Percentiles rank a stretch among this genome's conserved stretches.
phyloP scores from a whole-genome alignment of 2,888 invertebrate genomes.

The Catocala nupta region DNA sequence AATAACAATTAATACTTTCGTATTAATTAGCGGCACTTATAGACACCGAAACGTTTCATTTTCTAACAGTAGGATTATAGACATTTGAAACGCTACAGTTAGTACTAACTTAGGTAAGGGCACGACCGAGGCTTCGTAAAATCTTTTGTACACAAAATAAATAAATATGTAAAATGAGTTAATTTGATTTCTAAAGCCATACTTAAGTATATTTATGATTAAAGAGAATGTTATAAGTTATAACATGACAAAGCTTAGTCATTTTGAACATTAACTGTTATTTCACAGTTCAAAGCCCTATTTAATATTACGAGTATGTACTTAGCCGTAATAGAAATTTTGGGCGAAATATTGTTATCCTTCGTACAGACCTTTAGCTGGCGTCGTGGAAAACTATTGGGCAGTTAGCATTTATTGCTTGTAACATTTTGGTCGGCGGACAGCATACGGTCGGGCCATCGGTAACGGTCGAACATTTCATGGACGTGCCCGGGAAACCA shows the following conservation, averaged over 20 bases:
- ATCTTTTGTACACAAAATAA: too few species aligned
- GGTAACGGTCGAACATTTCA: constrained; percentile 21
- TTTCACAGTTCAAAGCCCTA: constrained; percentile 25
- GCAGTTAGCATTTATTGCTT: constrained; percentile 47
- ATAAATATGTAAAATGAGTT: not conserved
- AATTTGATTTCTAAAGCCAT: not conserved
- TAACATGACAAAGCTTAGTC: not conserved
- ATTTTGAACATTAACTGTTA: constrained; percentile 22
- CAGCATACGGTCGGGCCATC: constrained; percentile 30
- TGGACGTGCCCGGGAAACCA: constrained; percentile 25
- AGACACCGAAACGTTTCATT: too few species aligned
- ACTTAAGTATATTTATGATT: not conserved
- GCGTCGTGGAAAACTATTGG: constrained; percentile 27
- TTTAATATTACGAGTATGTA: constrained; percentile 17
- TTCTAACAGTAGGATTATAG: too few species aligned
- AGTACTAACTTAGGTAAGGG: too few species aligned
- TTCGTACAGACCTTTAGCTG: constrained; percentile 14
- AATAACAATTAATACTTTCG: too few species aligned
- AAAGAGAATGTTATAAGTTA: not conserved
- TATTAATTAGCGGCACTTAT: too few species aligned
- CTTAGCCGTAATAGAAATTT: constrained; percentile 32
- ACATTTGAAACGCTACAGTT: too few species aligned
- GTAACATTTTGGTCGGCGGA: constrained; percentile 33
- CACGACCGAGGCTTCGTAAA: too few species aligned
- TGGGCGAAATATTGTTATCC: constrained; percentile 24